Evolutionary conservation across 2,113 vertebrate genomes (phyloP), one percentile per base, ranked within the genome.

Genomic region (Strigops habroptila): DNA sequence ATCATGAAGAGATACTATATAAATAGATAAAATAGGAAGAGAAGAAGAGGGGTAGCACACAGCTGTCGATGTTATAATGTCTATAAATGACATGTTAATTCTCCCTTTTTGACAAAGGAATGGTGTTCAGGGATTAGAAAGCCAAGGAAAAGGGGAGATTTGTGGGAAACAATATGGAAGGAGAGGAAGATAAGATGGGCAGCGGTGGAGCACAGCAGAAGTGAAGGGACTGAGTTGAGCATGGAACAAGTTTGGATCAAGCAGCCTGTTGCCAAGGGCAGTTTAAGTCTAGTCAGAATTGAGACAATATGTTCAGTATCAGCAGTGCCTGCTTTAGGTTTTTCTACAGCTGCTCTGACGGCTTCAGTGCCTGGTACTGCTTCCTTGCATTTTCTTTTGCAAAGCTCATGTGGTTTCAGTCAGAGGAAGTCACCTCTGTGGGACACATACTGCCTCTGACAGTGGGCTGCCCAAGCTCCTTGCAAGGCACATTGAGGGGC

Each of bases 401-500:
- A 62, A 57, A 37, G 35, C 16, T 86, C 1, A 3, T 1, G 0
- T 63, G 64, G 19, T 33, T 75, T 3, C 4, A 52, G 48, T 41
- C 48, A 39, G 57, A 46, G 60, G 33, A 41, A 33, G 22, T 17
- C 7, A 14, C 14, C 10, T 55, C 13, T 44, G 46, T 24, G n/a
- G 31, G 53, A 33, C 23, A 15, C 3, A 5, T 10, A 0, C 6
- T 51, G 63, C 33, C 25, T 44, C 31, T 60, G 59, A 3, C 11
- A 8, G 43, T 9, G 19, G 14, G 21, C 17, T 43, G 37, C 31
- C 31, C 33, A 25, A 85, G 37, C 24, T 12, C 25, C n/a, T 5
- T 22, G 39, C 35, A 23, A 0, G 3, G 46, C 2, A 2, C 5
- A 8, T 46, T 67, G 37, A 0, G 2, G 3, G 25, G 41, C 25